A percentile compares a stretch with the other conserved stretches of the same genome.
phyloP scores from a whole-genome alignment of 2,888 invertebrate species.

The Harpagoxenus sublaevis region DNA sequence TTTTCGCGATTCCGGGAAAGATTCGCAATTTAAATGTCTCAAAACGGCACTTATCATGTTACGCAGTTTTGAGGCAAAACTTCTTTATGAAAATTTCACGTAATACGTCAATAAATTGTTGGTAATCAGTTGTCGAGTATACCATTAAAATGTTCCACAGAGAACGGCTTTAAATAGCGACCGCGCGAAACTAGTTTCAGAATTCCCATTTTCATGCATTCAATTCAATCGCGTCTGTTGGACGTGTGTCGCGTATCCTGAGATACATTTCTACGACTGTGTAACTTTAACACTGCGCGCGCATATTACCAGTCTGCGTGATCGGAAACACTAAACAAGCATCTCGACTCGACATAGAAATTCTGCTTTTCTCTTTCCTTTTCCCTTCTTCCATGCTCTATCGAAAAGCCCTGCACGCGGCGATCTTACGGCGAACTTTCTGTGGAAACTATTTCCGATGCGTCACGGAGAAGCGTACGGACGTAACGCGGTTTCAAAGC shows the following conservation, averaged over 20 bases:
- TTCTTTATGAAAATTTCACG: constrained; percentile 9
- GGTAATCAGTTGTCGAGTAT: neutral
- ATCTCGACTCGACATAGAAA: constrained; percentile 35
- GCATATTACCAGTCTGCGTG: constrained; percentile 40
- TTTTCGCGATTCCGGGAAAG: neutral
- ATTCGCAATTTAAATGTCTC: neutral
- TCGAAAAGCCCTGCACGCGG: constrained; percentile 3
- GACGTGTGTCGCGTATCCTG: constrained; percentile 25
- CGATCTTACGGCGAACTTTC: constrained; percentile 40
- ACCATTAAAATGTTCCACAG: constrained; percentile 13
- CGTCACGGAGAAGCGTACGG: constrained; percentile 16
- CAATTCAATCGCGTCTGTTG: constrained; percentile 14
- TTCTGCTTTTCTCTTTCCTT: constrained; percentile 18
- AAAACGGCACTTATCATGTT: neutral
- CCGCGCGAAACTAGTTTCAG: constrained; percentile 22
- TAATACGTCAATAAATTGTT: neutral
- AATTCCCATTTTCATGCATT: constrained; percentile 34
- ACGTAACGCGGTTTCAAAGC: constrained; percentile 39
- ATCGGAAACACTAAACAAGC: constrained; percentile 42
- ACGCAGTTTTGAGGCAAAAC: neutral
- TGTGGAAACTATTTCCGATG: constrained; percentile 41
- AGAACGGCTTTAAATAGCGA: constrained; percentile 12
- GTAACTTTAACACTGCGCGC: constrained; percentile 39
- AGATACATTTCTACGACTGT: constrained; percentile 22
- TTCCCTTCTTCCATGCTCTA: neutral